Percentiles rank a stretch among this genome's conserved stretches.
Conservation (phyloP, 2,888 invertebrate species). For the Cerastis leucographa region DNA sequence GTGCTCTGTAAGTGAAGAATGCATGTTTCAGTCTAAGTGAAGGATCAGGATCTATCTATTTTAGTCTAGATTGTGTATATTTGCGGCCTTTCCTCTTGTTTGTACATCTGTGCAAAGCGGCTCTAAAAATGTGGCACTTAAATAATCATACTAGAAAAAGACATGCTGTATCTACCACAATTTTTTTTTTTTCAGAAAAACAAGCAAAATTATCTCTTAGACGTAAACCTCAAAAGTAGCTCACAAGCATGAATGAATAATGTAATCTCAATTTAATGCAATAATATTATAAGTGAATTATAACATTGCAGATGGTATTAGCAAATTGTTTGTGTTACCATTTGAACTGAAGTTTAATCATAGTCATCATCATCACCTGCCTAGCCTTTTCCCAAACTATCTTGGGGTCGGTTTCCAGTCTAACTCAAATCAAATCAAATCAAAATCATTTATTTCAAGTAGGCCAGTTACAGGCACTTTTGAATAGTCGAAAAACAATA, state of each 20-base stretch:
- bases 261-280: not conserved
- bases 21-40: not conserved
- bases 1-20: conserved; percentile 16
- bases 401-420: no score
- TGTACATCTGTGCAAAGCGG: not conserved
- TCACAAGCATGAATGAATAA: not conserved
- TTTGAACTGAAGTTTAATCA: not conserved
- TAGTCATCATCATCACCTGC: no score
- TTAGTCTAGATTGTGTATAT: not conserved
- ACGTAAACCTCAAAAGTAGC: no score
- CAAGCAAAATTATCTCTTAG: not conserved
- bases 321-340: not conserved
- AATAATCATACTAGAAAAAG: not conserved
- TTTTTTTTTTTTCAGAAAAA: not conserved
- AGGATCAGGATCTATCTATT: not conserved
- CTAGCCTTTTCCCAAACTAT: no score
- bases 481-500: no score
- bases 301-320: not conserved
- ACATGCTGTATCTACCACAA: not conserved
- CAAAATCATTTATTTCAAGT: no score
- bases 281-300: not conserved
- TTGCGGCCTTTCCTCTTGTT: not conserved
- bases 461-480: no score
- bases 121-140: not conserved
- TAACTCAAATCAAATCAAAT: no score